A percentile compares a stretch with the other conserved stretches of the same genome.
Evolutionary conservation across 2,113 vertebrate genomes (phyloP).

Genomic region (Crotalus horridus): DNA sequence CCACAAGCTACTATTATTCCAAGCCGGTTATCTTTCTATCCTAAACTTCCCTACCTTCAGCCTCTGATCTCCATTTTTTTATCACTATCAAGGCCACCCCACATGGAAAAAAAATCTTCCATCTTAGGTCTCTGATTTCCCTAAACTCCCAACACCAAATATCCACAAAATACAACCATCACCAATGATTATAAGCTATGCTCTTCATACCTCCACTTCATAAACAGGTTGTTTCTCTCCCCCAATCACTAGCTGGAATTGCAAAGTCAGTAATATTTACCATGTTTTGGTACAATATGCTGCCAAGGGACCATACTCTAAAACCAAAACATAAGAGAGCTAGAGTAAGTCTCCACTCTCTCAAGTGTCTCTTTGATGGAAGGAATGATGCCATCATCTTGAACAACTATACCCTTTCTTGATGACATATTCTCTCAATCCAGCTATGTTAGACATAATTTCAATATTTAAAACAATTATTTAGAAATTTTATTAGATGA

Average conservation of each 20-base stretch:
- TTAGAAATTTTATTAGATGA: not conserved
- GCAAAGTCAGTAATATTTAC: not conserved
- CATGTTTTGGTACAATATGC: not conserved
- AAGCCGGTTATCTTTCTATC: not conserved
- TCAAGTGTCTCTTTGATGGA: not conserved
- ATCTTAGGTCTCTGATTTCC: not conserved
- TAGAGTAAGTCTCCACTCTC: not conserved
- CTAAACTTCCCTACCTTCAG: not conserved
- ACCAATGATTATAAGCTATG: not conserved
- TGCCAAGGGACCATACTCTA: not conserved
- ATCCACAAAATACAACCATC: not conserved
- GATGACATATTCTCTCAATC: not conserved
- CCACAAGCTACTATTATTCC: not conserved
- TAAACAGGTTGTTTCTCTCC: not conserved
- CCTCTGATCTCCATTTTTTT: not conserved
- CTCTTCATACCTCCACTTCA: not conserved
- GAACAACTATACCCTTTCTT: not conserved
- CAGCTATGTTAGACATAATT: not conserved
- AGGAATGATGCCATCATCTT: not conserved
- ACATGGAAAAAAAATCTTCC: not conserved
- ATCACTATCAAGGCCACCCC: not conserved
- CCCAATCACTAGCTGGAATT: not conserved
- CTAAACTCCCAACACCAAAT: not conserved
- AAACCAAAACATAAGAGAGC: not conserved
- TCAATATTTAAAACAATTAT: not conserved